phyloP scores from a whole-genome alignment of 2,113 vertebrate genomes.

The Phalacrocorax brasilianus region DNA sequence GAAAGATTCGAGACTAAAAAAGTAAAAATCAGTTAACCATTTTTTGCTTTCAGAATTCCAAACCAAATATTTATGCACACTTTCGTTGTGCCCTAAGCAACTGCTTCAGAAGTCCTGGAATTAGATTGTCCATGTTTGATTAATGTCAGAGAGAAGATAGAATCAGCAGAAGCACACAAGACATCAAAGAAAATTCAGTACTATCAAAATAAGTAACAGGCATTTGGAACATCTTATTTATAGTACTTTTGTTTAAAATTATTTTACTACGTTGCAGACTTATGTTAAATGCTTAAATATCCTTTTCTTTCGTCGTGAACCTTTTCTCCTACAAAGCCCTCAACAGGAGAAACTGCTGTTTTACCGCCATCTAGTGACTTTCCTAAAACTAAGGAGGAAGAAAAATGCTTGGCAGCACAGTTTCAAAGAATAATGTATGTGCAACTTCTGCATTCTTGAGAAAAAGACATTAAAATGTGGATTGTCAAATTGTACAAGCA shows the following conservation, averaged over 20 bases:
- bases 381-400: background rate
- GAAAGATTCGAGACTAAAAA: background rate
- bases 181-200: background rate
- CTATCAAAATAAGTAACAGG: background rate
- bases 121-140: background rate
- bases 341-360: background rate
- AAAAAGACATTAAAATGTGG: background rate
- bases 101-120: background rate
- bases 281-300: background rate
- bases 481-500: background rate
- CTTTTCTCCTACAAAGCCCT: background rate
- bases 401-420: background rate
- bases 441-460: background rate
- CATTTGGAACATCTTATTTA: background rate
- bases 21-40: background rate
- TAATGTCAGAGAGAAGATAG: background rate
- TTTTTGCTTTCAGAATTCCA: background rate
- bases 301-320: background rate
- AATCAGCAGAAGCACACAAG: background rate
- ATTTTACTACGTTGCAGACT: background rate
- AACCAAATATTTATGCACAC: background rate
- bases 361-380: slow-evolving; percentile 37
- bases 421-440: background rate
- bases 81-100: background rate
- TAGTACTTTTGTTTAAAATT: background rate